phyloP scores from a whole-genome alignment of 2,888 invertebrate genomes.

The Gastrophysa polygoni region DNA sequence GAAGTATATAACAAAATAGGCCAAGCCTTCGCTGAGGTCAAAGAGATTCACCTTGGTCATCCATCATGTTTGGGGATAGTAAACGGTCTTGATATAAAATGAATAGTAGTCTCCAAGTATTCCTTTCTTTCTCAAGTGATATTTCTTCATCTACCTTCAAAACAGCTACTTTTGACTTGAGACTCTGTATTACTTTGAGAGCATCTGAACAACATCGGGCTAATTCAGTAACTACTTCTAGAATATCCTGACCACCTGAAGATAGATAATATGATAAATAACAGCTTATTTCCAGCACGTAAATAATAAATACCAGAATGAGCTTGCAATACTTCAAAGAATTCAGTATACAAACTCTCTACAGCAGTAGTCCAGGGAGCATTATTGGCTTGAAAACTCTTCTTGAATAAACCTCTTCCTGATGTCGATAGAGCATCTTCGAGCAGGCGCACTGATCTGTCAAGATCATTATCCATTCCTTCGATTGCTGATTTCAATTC shows the following conservation, averaged over 20 bases:
- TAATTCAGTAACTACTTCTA: constrained; percentile 53
- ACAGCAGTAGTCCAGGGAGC: constrained; percentile 52
- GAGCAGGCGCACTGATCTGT: constrained; percentile 52
- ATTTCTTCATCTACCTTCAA: constrained; percentile 44
- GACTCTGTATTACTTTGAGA: constrained; percentile 51
- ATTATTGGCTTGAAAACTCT: constrained; percentile 38
- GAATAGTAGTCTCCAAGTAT: constrained; percentile 86
- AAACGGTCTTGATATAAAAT: constrained; percentile 84
- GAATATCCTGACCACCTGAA: constrained; percentile 47
- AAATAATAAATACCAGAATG: constrained; percentile 40
- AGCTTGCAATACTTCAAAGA: constrained; percentile 54
- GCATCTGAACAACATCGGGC: constrained; percentile 56
- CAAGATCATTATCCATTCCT: constrained; percentile 53
- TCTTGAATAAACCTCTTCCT: constrained; percentile 43
- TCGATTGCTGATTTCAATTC: neutral
- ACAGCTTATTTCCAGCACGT: too few relatives aligned
- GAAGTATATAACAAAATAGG: too few relatives aligned
- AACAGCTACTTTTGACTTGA: constrained; percentile 51
- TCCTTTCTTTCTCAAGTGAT: constrained; percentile 81
- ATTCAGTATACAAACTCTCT: constrained; percentile 54
- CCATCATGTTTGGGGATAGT: constrained; percentile 50
- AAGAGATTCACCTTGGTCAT: constrained; percentile 43
- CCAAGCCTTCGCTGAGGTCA: too few relatives aligned
- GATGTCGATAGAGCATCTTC: constrained; percentile 51
- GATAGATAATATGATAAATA: too few relatives aligned